Evolutionary conservation across 2,888 invertebrate species (phyloP).

Genomic region (Eristalis tenax): DNA sequence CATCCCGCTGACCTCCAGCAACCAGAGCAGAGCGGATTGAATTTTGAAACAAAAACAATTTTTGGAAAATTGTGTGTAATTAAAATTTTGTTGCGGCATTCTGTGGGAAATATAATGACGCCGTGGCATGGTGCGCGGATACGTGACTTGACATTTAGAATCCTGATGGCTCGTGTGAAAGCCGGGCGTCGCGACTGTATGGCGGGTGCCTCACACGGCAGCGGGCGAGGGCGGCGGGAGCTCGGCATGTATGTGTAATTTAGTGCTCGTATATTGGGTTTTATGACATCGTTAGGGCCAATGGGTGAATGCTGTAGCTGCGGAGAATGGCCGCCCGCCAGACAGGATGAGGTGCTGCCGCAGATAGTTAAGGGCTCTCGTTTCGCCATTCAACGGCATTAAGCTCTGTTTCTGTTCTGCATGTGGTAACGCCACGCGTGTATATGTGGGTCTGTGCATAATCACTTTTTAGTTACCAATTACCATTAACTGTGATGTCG

Average conservation of each 20-base stretch:
- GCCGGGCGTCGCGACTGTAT: background rate
- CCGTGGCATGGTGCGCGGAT: conserved; percentile 6
- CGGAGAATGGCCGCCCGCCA: conserved; percentile 7
- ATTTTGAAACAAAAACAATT: conserved; percentile 23
- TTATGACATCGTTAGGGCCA: conserved; percentile 54
- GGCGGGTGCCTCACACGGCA: too few species aligned
- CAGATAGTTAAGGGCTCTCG: conserved; percentile 31
- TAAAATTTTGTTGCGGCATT: conserved; percentile 55
- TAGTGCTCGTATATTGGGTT: conserved; percentile 53
- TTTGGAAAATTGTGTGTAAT: conserved; percentile 43
- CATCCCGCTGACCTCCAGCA: background rate
- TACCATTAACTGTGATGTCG: conserved; percentile 39
- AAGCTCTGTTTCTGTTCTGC: conserved; percentile 33
- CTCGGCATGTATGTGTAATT: conserved; percentile 42
- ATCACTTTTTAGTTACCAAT: conserved; percentile 58
- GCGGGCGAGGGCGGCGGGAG: too few species aligned
- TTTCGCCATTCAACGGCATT: conserved; percentile 28
- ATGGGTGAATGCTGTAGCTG: conserved; percentile 29
- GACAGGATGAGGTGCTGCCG: background rate
- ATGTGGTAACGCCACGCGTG: background rate
- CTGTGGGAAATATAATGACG: conserved; percentile 35
- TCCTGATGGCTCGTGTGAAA: conserved; percentile 19
- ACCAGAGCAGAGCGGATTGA: background rate
- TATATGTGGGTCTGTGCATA: conserved; percentile 4
- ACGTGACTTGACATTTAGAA: conserved; percentile 61